These are phyloP conservation scores for Lampris incognitus DNA, from an alignment of 2,113 vertebrate genomes.

Conservation along the genomic window DNA sequence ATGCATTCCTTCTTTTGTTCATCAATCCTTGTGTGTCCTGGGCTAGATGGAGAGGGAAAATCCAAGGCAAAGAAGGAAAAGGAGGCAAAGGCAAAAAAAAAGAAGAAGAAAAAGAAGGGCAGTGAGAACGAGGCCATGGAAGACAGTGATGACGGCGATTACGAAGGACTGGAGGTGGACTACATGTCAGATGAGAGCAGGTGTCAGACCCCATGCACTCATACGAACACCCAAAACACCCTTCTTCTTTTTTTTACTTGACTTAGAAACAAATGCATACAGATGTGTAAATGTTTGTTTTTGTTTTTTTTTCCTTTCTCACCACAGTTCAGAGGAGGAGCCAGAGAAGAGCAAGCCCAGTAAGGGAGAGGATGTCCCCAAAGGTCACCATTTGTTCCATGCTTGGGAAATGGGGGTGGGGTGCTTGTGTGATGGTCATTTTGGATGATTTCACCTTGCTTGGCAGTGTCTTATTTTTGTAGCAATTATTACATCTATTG, in stretches of 20 bases:
- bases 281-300: too few relatives aligned
- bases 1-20: background rate
- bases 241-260: background rate
- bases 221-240: background rate
- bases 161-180: conserved; percentile 93
- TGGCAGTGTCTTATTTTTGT: too few relatives aligned
- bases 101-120: conserved; percentile 80
- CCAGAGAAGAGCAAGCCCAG: conserved; percentile 81
- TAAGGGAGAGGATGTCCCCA: conserved; percentile 87
- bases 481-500: too few relatives aligned
- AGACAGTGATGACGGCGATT: conserved; percentile 93
- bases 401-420: too few relatives aligned
- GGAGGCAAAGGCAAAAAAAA: conserved; percentile 81
- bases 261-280: background rate
- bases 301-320: background rate
- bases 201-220: conserved; percentile 58
- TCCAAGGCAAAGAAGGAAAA: conserved; percentile 72
- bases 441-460: too few relatives aligned
- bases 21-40: background rate
- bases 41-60: conserved; percentile 78
- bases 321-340: conserved; percentile 85
- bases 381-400: conserved; percentile 76
- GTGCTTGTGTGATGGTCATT: too few relatives aligned
- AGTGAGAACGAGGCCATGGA: conserved; percentile 86
- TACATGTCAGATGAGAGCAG: conserved; percentile 95